Evolutionary conservation across 2,888 invertebrate genomes (phyloP).

Genomic region (Drosophila diplacantha): DNA sequence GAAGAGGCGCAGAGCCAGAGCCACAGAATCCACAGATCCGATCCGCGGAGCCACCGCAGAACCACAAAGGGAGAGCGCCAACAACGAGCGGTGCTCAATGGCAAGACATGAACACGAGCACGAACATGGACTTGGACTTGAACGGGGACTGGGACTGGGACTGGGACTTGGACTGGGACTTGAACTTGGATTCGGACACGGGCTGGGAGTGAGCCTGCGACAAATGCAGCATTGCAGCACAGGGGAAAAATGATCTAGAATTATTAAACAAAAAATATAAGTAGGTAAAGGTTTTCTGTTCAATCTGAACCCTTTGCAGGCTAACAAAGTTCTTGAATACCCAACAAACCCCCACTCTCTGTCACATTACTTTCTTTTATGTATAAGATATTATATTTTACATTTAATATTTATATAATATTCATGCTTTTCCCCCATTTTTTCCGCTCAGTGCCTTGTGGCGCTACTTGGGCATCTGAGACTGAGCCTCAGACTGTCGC

Average conservation of each 20-base stretch:
- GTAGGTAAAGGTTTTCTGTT: background rate
- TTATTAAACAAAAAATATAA: background rate
- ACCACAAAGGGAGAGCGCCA: slow-evolving; percentile 49
- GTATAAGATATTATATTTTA: background rate
- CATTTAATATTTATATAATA: too few species aligned
- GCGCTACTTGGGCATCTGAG: slow-evolving; percentile 51
- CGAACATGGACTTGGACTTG: slow-evolving; percentile 35
- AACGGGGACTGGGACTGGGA: background rate
- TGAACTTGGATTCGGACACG: background rate
- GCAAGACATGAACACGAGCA: slow-evolving; percentile 42
- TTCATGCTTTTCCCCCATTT: background rate
- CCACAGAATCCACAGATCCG: background rate
- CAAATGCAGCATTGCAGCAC: slow-evolving; percentile 9
- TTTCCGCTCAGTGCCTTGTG: slow-evolving; percentile 37
- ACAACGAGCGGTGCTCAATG: slow-evolving; percentile 34
- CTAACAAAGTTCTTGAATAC: background rate
- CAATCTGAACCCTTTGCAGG: background rate
- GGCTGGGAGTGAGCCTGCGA: slow-evolving; percentile 6
- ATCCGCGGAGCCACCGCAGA: slow-evolving; percentile 6
- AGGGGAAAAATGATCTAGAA: background rate
- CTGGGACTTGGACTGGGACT: background rate
- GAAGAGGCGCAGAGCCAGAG: background rate
- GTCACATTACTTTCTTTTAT: background rate
- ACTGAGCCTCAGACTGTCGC: slow-evolving; percentile 49
- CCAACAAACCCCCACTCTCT: background rate